Evolutionary conservation across 2,113 vertebrate species (phyloP).

Genomic region (Corydoras maculifer): DNA sequence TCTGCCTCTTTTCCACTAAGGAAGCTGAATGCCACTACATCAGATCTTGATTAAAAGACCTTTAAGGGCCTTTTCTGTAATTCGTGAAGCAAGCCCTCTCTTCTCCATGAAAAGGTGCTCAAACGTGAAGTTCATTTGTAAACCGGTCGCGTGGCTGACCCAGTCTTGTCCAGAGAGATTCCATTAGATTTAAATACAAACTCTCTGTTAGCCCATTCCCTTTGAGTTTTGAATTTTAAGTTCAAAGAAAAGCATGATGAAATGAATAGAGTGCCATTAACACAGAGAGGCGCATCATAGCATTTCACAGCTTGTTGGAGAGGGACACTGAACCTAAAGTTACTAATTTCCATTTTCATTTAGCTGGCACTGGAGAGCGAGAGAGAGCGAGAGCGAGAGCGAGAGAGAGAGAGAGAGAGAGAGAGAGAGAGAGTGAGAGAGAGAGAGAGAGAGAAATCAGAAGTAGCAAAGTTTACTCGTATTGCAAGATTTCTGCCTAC

Average conservation of each 20-base stretch:
- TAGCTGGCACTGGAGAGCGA: constrained; percentile 32
- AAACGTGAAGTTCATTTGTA: constrained; percentile 52
- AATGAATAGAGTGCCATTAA: constrained; percentile 51
- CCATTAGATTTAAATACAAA: constrained; percentile 58
- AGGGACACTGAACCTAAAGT: constrained; percentile 41
- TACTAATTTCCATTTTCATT: constrained; percentile 51
- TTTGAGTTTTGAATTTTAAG: constrained; percentile 30
- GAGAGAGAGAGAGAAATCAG: constrained; percentile 23
- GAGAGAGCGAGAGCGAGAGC: constrained; percentile 12
- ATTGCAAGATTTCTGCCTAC: constrained; percentile 5
- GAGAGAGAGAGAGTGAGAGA: constrained; percentile 34
- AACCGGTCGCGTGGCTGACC: constrained; percentile 45
- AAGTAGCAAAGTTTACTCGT: constrained; percentile 8
- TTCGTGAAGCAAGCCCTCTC: constrained; percentile 26
- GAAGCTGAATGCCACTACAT: constrained; percentile 21
- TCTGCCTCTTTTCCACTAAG: constrained; percentile 13
- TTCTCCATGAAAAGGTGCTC: constrained; percentile 23
- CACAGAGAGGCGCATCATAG: constrained; percentile 45
- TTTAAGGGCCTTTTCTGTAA: constrained; percentile 29
- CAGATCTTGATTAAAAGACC: constrained; percentile 48
- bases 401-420: constrained; percentile 27
- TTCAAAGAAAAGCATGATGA: constrained; percentile 47
- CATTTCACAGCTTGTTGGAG: constrained; percentile 43
- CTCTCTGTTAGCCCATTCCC: constrained; percentile 50
- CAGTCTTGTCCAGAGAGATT: constrained; percentile 53